phyloP scores from a whole-genome alignment of 2,797 vertebrate species.

The Schizopygopsis malacanthus region DNA sequence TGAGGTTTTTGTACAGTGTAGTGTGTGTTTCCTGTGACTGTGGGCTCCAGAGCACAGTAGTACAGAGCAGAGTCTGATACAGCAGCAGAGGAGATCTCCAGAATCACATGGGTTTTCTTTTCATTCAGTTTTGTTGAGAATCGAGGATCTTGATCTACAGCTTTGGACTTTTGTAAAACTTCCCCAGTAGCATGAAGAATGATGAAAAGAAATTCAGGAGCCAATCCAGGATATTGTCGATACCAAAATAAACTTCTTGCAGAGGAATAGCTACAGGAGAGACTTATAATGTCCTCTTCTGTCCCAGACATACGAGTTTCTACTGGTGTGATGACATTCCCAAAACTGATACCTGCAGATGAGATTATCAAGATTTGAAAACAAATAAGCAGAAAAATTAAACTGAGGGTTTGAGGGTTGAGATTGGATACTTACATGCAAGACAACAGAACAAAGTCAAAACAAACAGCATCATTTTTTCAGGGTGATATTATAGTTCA shows the following conservation, averaged over 20 bases:
- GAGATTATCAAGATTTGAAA: background rate
- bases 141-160: background rate
- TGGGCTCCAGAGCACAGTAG: background rate
- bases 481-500: background rate
- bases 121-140: background rate
- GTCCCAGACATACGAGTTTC: background rate
- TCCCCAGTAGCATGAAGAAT: background rate
- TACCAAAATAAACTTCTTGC: conserved; percentile 41
- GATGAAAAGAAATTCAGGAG: conserved; percentile 33
- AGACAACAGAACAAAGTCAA: background rate
- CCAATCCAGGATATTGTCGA: background rate
- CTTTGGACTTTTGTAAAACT: background rate
- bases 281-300: conserved; percentile 6
- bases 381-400: background rate
- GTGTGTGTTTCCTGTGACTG: background rate
- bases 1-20: background rate
- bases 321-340: conserved; percentile 11
- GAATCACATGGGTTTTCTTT: background rate
- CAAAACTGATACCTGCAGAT: conserved; percentile 17
- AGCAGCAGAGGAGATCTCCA: conserved; percentile 4
- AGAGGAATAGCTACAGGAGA: conserved; percentile 52
- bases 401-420: background rate
- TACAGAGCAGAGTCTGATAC: background rate
- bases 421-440: background rate
- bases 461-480: conserved; percentile 6